phyloP scores from a whole-genome alignment of 2,888 invertebrate species.

The Drosophila meridiana region DNA sequence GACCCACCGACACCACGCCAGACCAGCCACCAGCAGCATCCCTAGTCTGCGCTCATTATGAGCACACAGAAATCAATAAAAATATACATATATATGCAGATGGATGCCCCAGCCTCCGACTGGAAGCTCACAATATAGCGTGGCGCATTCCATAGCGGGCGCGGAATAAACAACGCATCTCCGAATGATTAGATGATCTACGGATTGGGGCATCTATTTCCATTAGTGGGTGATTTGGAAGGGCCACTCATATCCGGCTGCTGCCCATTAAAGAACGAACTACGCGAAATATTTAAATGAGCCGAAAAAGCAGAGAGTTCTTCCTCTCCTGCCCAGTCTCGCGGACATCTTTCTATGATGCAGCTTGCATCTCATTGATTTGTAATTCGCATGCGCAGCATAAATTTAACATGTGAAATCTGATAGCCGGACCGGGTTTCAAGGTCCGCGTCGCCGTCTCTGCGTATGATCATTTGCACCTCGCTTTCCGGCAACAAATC shows the following conservation, averaged over 20 bases:
- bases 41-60: slow-evolving; percentile 72
- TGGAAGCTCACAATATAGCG: slow-evolving; percentile 29
- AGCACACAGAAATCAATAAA: slow-evolving; percentile 82
- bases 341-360: slow-evolving; percentile 65
- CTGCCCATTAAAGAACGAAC: slow-evolving; percentile 22
- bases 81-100: slow-evolving; percentile 61
- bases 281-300: slow-evolving; percentile 60
- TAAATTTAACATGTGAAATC: slow-evolving; percentile 82
- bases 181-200: slow-evolving; percentile 54
- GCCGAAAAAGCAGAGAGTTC: slow-evolving; percentile 5
- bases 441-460: slow-evolving; percentile 19
- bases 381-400: slow-evolving; percentile 77
- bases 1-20: slow-evolving; percentile 69
- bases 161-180: slow-evolving; percentile 46
- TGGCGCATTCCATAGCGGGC: slow-evolving; percentile 56
- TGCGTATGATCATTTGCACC: slow-evolving; percentile 73
- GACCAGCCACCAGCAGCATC: slow-evolving; percentile 7
- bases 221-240: slow-evolving; percentile 67
- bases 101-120: slow-evolving; percentile 68
- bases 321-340: slow-evolving; percentile 7
- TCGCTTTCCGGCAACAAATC: slow-evolving; percentile 75
- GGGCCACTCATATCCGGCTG: slow-evolving; percentile 5
- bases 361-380: slow-evolving; percentile 76
- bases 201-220: slow-evolving; percentile 33
- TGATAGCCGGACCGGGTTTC: slow-evolving; percentile 54